A percentile compares a stretch with the other conserved stretches of the same genome.
These are phyloP conservation scores for Pseudomyrmex sp. DNA, from an alignment of 1,140 invertebrate species.

Conservation along the genomic window DNA sequence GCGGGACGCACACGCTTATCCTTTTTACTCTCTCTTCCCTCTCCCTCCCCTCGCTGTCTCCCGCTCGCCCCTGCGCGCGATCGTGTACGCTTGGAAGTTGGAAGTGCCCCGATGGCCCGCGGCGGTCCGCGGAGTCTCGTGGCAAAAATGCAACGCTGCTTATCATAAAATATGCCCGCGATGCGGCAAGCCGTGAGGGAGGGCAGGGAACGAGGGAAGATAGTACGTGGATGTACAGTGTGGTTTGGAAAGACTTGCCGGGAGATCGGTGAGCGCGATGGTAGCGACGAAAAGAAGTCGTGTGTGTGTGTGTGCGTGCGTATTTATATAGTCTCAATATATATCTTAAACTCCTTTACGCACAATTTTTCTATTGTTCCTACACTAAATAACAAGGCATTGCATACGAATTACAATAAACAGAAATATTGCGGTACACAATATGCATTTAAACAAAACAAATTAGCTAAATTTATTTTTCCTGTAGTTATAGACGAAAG, in stretches of 20 bases:
- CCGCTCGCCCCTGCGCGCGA: conserved; percentile 63
- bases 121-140: conserved; percentile 68
- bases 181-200: conserved; percentile 47
- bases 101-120: conserved; percentile 62
- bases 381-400: background rate
- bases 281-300: conserved; percentile 13
- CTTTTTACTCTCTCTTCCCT: conserved; percentile 58
- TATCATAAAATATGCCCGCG: conserved; percentile 84
- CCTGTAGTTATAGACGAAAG: too few relatives aligned
- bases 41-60: background rate
- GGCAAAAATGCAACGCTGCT: conserved; percentile 82
- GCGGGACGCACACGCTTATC: conserved; percentile 55
- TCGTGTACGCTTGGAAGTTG: conserved; percentile 66
- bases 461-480: too few relatives aligned
- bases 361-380: background rate
- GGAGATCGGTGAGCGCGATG: conserved; percentile 41
- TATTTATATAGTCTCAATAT: too few relatives aligned
- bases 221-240: conserved; percentile 39
- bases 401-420: too few relatives aligned
- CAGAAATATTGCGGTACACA: too few relatives aligned
- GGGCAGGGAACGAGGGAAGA: background rate
- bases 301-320: too few relatives aligned
- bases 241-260: conserved; percentile 42
- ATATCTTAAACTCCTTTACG: background rate
- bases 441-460: too few relatives aligned